Conservation (phyloP, 2,797 vertebrate species). For the Malacoraja senta region DNA sequence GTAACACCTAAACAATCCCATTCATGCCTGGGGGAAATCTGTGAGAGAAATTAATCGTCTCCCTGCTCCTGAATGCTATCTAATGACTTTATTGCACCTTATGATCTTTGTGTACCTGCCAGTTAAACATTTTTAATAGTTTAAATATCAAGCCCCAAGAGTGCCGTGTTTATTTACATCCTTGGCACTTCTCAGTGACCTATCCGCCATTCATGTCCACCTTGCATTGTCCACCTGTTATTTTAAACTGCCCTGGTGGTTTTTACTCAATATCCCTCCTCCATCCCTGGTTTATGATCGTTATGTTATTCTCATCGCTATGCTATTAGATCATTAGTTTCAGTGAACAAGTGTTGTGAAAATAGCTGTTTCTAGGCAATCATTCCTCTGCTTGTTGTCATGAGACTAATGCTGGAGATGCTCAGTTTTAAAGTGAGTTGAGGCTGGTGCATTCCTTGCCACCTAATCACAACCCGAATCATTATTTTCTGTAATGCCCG, state of each 20-base stretch:
- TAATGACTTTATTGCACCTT: neutral
- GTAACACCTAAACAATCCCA: neutral
- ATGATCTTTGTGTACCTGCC: neutral
- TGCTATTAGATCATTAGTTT: neutral
- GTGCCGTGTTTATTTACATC: neutral
- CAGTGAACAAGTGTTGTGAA: neutral
- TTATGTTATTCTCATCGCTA: neutral
- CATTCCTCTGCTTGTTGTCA: neutral
- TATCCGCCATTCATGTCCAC: neutral
- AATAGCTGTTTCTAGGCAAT: neutral
- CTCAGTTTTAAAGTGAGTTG: neutral
- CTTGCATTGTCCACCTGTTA: neutral
- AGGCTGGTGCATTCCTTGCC: neutral
- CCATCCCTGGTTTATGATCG: too few relatives aligned
- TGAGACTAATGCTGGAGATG: neutral
- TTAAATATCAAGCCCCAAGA: neutral
- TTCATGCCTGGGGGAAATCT: neutral
- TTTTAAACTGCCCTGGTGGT: neutral
- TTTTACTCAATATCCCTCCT: neutral
- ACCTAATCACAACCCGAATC: neutral
- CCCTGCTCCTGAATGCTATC: neutral
- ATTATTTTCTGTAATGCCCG: neutral
- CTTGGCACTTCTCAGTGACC: neutral
- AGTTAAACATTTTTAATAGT: neutral
- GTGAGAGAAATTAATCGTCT: neutral